Evolutionary conservation across 2,113 vertebrate species (phyloP).

Genomic region (Alethe diademata): DNA sequence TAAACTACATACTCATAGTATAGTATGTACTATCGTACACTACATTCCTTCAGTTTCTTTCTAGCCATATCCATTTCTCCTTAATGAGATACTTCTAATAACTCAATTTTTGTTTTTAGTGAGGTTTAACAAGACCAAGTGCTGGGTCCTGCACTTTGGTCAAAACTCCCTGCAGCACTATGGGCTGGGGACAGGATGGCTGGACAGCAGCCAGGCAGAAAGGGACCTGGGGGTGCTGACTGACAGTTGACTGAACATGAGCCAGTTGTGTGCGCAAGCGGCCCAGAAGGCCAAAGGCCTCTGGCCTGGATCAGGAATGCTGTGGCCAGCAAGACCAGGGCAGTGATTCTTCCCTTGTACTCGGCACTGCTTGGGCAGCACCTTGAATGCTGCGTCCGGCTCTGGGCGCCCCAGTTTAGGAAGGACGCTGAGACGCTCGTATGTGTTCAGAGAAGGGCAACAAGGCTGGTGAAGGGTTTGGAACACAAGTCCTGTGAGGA

Average conservation of each 20-base stretch:
- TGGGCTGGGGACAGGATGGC: not conserved
- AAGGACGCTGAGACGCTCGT: not conserved
- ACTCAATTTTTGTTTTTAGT: not conserved
- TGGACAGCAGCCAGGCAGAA: not conserved
- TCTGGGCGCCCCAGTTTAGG: not conserved
- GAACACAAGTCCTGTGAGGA: not conserved
- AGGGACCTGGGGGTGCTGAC: not conserved
- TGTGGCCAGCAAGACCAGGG: not conserved
- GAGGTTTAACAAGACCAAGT: not conserved
- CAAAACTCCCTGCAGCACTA: not conserved
- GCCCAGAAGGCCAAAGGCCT: not conserved
- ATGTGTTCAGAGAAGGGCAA: not conserved
- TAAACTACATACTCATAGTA: not conserved
- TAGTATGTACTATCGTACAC: accelerated
- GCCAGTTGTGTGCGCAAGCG: not conserved
- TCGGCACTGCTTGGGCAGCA: no score
- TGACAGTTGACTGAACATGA: not conserved
- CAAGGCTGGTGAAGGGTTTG: not conserved
- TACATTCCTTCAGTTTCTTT: not conserved
- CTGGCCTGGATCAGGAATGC: not conserved
- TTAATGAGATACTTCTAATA: not conserved
- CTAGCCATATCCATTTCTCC: not conserved
- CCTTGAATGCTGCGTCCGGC: not conserved
- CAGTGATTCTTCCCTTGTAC: not conserved
- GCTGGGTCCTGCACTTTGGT: not conserved